phyloP scores from a whole-genome alignment of 1,140 invertebrate species.

The Zaprionus taronus region DNA sequence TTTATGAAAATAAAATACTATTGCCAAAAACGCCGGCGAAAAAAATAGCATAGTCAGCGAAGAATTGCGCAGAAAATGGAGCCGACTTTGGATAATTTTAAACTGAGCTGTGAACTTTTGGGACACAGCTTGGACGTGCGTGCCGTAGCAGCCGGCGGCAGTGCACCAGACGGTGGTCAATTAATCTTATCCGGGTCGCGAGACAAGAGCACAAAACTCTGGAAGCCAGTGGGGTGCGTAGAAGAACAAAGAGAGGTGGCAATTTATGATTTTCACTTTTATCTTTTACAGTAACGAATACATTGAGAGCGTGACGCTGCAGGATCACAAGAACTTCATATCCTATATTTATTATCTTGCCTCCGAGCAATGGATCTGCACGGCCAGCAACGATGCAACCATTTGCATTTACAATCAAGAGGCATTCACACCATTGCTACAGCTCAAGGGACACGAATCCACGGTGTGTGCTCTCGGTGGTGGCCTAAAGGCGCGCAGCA shows the following conservation, averaged over 20 bases:
- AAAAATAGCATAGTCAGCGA: constrained; percentile 47
- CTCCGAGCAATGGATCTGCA: constrained; percentile 91
- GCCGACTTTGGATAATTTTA: constrained; percentile 86
- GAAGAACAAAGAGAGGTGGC: background rate
- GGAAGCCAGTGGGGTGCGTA: constrained; percentile 90
- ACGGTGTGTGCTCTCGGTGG: constrained; percentile 86
- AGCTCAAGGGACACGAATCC: constrained; percentile 92
- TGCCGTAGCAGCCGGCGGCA: constrained; percentile 88
- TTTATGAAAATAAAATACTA: constrained; percentile 18
- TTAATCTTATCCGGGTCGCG: constrained; percentile 93
- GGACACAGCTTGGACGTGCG: constrained; percentile 95
- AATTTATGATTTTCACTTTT: constrained; percentile 62
- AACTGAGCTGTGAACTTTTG: constrained; percentile 90
- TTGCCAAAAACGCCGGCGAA: constrained; percentile 42
- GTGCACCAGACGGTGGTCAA: constrained; percentile 88
- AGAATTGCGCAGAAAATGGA: constrained; percentile 54
- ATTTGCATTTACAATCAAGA: constrained; percentile 91
- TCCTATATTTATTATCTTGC: constrained; percentile 91
- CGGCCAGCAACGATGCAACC: constrained; percentile 94
- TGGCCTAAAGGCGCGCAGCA: constrained; percentile 84
- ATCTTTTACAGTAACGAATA: constrained; percentile 84
- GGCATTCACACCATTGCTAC: constrained; percentile 87
- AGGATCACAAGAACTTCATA: constrained; percentile 94
- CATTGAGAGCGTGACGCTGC: constrained; percentile 88
- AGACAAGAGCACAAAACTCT: constrained; percentile 93